A percentile compares a stretch with the other conserved stretches of the same genome.
Conservation (phyloP, 2,113 vertebrate species). For the Limanda limanda region DNA sequence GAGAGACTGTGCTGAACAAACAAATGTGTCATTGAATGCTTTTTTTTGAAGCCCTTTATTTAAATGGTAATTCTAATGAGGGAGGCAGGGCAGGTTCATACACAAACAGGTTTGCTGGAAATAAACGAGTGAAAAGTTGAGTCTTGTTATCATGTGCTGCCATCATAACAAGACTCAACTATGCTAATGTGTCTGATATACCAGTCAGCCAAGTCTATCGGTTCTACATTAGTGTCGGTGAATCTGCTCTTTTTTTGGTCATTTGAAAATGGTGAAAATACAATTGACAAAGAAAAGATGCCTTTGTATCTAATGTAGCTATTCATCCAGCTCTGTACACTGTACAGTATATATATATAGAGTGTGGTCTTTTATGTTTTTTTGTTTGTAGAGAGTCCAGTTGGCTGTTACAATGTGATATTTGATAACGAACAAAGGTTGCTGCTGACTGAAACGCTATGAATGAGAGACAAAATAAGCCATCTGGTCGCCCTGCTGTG, state of each 20-base stretch:
- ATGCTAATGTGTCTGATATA: slow-evolving; percentile 10
- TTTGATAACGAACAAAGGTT: slow-evolving; percentile 37
- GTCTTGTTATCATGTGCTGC: slow-evolving; percentile 53
- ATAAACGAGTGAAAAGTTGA: slow-evolving; percentile 53
- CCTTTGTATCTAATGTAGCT: not conserved
- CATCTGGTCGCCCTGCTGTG: slow-evolving; percentile 46
- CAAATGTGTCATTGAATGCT: too few relatives aligned
- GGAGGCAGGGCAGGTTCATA: slow-evolving; percentile 53
- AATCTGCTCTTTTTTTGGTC: not conserved
- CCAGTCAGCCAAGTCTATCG: not conserved
- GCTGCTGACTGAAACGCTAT: slow-evolving; percentile 21
- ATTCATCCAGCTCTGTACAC: too few relatives aligned
- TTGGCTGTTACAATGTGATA: slow-evolving; percentile 2
- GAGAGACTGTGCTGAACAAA: too few relatives aligned
- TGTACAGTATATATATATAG: not conserved
- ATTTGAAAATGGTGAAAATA: too few relatives aligned
- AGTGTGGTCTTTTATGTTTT: not conserved
- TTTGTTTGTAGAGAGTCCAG: slow-evolving; percentile 12
- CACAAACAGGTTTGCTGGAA: slow-evolving; percentile 29
- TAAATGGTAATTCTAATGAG: slow-evolving; percentile 54
- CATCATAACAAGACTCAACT: not conserved
- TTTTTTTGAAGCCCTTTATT: too few relatives aligned
- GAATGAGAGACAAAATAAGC: slow-evolving; percentile 34
- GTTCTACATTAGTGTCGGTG: not conserved
- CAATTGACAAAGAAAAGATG: not conserved